Evolutionary conservation across 2,797 vertebrate genomes (phyloP), one percentile per base, ranked within the genome.

Genomic region (Lemur catta): DNA sequence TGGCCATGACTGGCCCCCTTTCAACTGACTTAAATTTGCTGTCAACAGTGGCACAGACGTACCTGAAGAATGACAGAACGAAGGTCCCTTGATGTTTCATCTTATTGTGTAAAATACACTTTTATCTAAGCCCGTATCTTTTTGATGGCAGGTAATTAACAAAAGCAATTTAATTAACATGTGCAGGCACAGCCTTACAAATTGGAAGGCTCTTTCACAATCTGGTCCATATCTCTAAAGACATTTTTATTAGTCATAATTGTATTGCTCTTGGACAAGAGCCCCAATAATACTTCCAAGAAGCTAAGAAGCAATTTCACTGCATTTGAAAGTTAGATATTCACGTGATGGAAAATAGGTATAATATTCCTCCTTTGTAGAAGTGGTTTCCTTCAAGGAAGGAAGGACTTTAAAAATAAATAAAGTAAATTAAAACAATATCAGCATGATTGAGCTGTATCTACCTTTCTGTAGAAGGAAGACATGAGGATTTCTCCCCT

Each of bases 71-170:
- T 65, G 87, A 38, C 65, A 63, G 90, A 81, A 33, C 38, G 57
- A 67, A n/a, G 43, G 20, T 41, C 75, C 90, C 95, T 52, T 76
- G 63, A 71, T 89, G 80, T 1, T 88, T 96, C 26, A 2, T 97
- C 93, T 95, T 85, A 92, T 95, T 98, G 94, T 97, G 13, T 87
- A 55, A 97, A 89, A 90, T 67, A 48, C 69, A 43, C 93, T 98
- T 96, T 94, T 91, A 82, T 94, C 78, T 90, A 67, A 95, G 96
- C 81, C 85, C 76, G 50, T 90, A 22, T 97, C 76, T 96, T 98
- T 97, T 89, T 95, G 88, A 97, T 96, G 91, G 97, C 72, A 38
- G 92, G 41, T 96, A 98, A 98, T 98, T 98, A 98, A 97, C 87
- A 71, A 96, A 96, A 97, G 80, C 93, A 98, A 97, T 97, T 97